Conservation (phyloP, 2,113 vertebrate species). For the Tragelaphus strepsiceros region DNA sequence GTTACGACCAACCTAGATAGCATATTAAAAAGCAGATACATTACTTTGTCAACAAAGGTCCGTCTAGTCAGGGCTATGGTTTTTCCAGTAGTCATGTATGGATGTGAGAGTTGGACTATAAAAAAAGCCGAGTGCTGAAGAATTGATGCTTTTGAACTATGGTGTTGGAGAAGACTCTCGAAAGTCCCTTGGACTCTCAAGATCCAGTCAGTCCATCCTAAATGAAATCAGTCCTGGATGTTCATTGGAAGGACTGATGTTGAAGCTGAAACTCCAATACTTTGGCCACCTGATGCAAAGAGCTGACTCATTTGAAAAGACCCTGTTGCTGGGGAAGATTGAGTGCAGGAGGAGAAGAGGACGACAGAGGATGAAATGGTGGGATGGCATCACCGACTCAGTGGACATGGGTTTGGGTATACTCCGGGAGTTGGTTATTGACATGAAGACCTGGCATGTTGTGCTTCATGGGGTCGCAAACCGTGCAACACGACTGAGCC, state of each 20-base stretch:
- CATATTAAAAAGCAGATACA: not conserved
- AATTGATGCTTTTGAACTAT: not conserved
- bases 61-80: not conserved
- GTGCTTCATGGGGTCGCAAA: not conserved
- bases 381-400: not conserved
- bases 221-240: not conserved
- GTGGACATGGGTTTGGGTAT: not conserved
- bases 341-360: not conserved
- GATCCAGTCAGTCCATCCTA: not conserved
- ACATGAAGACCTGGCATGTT: not conserved
- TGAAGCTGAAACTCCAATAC: not conserved
- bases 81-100: not conserved
- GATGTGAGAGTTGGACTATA: not conserved
- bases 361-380: not conserved
- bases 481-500: accelerated
- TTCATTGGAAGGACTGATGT: not conserved
- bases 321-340: not conserved
- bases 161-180: not conserved
- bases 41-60: not conserved
- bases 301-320: not conserved
- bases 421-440: not conserved
- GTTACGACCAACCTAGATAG: not conserved
- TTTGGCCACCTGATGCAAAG: not conserved
- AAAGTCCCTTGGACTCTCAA: not conserved
- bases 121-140: accelerated